These are phyloP conservation scores for Drosophila watanabei DNA, from an alignment of 1,140 invertebrate species.

Conservation along the genomic window DNA sequence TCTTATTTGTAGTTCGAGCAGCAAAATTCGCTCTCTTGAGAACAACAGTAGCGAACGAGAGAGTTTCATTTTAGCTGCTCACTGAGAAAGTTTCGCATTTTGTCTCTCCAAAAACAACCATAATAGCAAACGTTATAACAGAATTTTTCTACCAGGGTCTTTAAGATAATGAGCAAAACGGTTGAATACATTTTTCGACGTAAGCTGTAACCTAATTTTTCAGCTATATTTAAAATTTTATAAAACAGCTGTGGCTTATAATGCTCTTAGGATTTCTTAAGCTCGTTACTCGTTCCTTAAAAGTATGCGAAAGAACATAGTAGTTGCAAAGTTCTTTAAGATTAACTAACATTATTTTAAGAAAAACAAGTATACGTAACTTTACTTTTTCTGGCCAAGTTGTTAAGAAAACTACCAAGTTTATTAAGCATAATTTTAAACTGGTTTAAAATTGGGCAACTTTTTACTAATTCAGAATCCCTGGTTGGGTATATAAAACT, in stretches of 20 bases:
- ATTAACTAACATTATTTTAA: background rate
- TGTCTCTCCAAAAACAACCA: background rate
- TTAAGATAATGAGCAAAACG: too few species aligned
- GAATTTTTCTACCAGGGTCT: too few species aligned
- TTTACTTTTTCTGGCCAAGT: background rate
- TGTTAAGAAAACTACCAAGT: background rate
- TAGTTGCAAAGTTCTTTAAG: background rate
- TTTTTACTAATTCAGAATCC: background rate
- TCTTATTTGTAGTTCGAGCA: too few species aligned
- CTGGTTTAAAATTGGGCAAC: background rate
- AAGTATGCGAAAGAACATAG: background rate
- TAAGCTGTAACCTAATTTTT: too few species aligned
- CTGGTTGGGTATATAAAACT: slow-evolving; percentile 13
- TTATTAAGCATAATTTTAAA: background rate
- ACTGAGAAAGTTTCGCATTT: background rate
- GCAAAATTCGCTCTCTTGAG: too few species aligned
- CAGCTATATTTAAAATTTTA: too few species aligned
- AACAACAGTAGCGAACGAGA: background rate
- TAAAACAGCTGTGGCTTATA: too few species aligned
- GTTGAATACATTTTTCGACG: too few species aligned
- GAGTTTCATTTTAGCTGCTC: background rate
- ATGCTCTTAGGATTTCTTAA: too few species aligned
- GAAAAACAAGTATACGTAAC: background rate
- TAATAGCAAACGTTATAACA: too few species aligned
- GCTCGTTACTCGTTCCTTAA: too few species aligned